Evolutionary conservation across 2,797 vertebrate genomes (phyloP), one percentile per base, ranked within the genome.

Genomic region (Peromyscus eremicus): DNA sequence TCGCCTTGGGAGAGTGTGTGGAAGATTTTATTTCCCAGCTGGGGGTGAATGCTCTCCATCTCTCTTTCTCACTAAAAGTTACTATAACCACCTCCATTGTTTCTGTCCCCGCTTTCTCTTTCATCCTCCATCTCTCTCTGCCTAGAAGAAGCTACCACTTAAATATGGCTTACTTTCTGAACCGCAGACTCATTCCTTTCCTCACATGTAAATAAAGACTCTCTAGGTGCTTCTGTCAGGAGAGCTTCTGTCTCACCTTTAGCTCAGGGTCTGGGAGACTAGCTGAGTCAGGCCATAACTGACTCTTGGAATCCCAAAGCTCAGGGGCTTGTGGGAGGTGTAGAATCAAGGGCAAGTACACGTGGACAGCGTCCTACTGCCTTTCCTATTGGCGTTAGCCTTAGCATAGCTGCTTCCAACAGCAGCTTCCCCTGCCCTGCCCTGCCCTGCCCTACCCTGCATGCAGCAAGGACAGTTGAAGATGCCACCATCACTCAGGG

Each of bases 11-110:
- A 37, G 87, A 70, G 71, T 62, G 21, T 77, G 66, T 23, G 17
- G 79, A 94, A 83, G 52, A n/a, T 84, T 80, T 70, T 62, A 49
- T 89, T 93, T 92, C 75, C 25, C 64, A 91, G 23, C 34, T 76
- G 57, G 49, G 71, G 29, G 29, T 34, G 62, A 34, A 46, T 11
- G 32, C 10, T 66, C 19, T 8, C 27, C 57, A 8, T 81, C 10
- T 64, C 60, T 81, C 55, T 60, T 49, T 70, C n/a, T 60, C n/a
- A 29, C 64, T 86, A 10, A 94, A 60, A 89, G 32, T 91, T 64
- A 81, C 81, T 57, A 16, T 66, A 79, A 46, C 55, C 32, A 62
- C 64, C 7, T 71, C 40, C 21, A 23, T 4, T 49, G 14, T 52
- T 81, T 68, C 5, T 10, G 5, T 85, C 6, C 5, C 40, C 40